Conservation (phyloP, 1,140 invertebrate genomes). For the Nymphalis io region DNA sequence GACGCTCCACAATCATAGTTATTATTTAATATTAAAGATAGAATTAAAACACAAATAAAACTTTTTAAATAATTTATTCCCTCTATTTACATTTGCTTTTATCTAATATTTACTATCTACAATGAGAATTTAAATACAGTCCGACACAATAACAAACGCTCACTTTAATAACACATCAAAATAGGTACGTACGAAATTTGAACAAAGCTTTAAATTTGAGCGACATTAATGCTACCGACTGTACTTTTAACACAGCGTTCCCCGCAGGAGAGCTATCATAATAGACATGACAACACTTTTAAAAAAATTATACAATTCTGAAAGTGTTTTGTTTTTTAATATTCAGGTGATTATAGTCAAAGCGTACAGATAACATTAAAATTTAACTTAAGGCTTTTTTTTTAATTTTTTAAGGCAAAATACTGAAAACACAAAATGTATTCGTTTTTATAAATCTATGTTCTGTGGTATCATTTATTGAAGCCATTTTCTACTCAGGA, state of each 20-base stretch:
- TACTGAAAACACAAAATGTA: no score
- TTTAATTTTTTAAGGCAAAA: no score
- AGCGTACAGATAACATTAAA: no score
- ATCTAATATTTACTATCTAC: constrained; percentile 18
- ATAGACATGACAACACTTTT: not conserved
- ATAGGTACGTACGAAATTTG: not conserved
- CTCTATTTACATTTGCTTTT: constrained; percentile 23
- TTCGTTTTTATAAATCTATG: not conserved
- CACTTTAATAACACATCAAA: not conserved
- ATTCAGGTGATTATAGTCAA: no score
- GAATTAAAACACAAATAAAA: constrained; percentile 1
- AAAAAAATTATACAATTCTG: not conserved
- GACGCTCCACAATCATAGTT: not conserved
- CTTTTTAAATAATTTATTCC: constrained; percentile 23
- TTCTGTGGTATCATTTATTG: not conserved
- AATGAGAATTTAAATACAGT: constrained; percentile 17
- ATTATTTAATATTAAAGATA: constrained; percentile 3
- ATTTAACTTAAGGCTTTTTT: no score
- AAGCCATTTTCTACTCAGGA: not conserved
- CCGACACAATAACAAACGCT: not conserved
- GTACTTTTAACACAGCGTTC: not conserved
- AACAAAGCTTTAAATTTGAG: not conserved
- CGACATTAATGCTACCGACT: not conserved
- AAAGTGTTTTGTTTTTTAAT: no score
- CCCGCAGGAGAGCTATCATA: not conserved